These are phyloP conservation scores for Daktulosphaira vitifoliae DNA, from an alignment of 1,140 invertebrate genomes.

Conservation along the genomic window DNA sequence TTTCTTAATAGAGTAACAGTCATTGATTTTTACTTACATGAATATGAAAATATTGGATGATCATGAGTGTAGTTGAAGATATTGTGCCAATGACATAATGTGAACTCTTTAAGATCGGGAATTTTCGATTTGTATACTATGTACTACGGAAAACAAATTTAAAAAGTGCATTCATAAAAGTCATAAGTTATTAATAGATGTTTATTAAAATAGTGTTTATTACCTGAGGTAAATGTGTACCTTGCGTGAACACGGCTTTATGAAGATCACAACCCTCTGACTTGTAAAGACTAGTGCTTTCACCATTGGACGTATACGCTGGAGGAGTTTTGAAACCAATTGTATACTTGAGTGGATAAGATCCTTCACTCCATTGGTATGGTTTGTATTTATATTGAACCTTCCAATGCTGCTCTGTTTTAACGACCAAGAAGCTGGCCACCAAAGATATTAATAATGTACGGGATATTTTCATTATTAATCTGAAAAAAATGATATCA, in stretches of 20 bases:
- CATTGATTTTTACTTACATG: slow-evolving; percentile 59
- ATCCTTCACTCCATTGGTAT: too few relatives aligned
- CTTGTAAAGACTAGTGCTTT: neutral
- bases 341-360: neutral
- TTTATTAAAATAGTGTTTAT: too few relatives aligned
- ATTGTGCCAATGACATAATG: slow-evolving; percentile 69
- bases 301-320: neutral
- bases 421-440: too few relatives aligned
- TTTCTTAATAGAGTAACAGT: too few relatives aligned
- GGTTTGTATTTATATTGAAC: too few relatives aligned
- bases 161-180: too few relatives aligned
- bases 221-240: slow-evolving; percentile 1
- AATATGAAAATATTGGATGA: slow-evolving; percentile 71
- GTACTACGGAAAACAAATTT: slow-evolving; percentile 39
- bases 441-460: too few relatives aligned
- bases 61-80: slow-evolving; percentile 69
- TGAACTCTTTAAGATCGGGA: slow-evolving; percentile 69
- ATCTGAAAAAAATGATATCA: too few relatives aligned
- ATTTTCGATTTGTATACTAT: slow-evolving; percentile 60
- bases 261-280: neutral
- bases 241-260: slow-evolving; percentile 8
- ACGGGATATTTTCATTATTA: too few relatives aligned
- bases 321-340: neutral
- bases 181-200: too few relatives aligned
- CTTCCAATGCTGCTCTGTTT: too few relatives aligned